phyloP scores from a whole-genome alignment of 2,888 invertebrate species.

The Euplexia lucipara region DNA sequence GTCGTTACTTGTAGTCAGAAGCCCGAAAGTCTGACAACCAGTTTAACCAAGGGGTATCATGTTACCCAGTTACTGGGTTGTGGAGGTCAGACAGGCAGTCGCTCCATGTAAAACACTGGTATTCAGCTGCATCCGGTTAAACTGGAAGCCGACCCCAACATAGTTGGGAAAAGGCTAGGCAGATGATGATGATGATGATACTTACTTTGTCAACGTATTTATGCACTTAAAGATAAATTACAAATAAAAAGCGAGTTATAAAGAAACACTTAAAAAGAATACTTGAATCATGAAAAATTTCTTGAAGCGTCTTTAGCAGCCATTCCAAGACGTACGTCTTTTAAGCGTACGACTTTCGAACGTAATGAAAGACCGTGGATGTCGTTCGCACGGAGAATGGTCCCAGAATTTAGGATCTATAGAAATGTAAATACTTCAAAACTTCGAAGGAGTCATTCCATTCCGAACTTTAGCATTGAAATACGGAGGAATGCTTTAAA shows the following conservation, averaged over 20 bases:
- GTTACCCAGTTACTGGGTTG: too few relatives aligned
- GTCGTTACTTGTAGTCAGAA: too few relatives aligned
- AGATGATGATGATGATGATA: too few relatives aligned
- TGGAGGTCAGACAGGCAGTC: too few relatives aligned
- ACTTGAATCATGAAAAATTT: conserved; percentile 12
- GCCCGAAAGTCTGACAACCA: too few relatives aligned
- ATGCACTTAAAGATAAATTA: not conserved
- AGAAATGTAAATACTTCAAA: conserved; percentile 61
- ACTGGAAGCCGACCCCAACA: too few relatives aligned
- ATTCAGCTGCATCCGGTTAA: too few relatives aligned
- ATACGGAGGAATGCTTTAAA: conserved; percentile 44
- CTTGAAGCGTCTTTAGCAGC: conserved; percentile 17
- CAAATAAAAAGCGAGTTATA: not conserved
- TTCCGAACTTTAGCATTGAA: conserved; percentile 49
- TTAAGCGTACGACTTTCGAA: conserved; percentile 29
- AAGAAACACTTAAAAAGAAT: conserved; percentile 1
- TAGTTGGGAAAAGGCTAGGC: too few relatives aligned
- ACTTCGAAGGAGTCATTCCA: conserved; percentile 57
- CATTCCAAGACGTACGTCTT: conserved; percentile 24
- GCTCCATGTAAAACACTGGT: too few relatives aligned
- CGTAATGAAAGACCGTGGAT: conserved; percentile 38
- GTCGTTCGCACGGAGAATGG: conserved; percentile 31
- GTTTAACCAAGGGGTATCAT: too few relatives aligned
- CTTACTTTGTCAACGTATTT: not conserved
- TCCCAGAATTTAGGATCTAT: conserved; percentile 52